Percentiles rank a stretch among this genome's conserved stretches.
Conservation (phyloP, 1,140 invertebrate genomes). For the Anadara kagoshimensis region DNA sequence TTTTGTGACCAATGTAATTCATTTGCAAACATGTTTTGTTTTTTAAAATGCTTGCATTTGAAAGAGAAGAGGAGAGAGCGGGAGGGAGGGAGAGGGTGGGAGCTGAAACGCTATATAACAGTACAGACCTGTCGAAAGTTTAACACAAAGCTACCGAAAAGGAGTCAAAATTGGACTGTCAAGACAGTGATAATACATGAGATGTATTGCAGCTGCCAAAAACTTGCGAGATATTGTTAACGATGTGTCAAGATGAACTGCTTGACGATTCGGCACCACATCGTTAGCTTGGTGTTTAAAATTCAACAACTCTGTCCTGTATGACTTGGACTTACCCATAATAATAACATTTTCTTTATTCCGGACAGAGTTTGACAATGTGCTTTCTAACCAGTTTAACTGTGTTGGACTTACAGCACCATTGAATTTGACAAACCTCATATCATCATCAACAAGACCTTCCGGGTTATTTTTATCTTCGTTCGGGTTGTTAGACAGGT, state of each 20-base stretch:
- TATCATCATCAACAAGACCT: constrained; percentile 59
- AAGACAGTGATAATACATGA: background rate
- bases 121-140: too few species aligned
- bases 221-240: background rate
- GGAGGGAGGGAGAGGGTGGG: too few species aligned
- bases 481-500: constrained; percentile 61
- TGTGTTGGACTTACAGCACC: constrained; percentile 67
- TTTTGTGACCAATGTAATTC: too few species aligned
- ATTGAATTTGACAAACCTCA: constrained; percentile 69
- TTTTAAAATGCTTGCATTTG: too few species aligned
- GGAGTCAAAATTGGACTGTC: background rate
- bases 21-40: too few species aligned
- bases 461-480: constrained; percentile 55
- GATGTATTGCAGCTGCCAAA: background rate
- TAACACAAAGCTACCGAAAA: background rate
- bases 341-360: constrained; percentile 59
- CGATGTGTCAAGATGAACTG: background rate
- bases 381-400: constrained; percentile 65
- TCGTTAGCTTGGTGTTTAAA: background rate
- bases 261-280: background rate
- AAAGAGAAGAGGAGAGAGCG: background rate
- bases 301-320: background rate
- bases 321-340: constrained; percentile 42
- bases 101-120: too few species aligned
- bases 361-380: constrained; percentile 56